A percentile compares a stretch with the other conserved stretches of the same genome.
Conservation (phyloP, 1,140 invertebrate species). For the Aphidius ervi region DNA sequence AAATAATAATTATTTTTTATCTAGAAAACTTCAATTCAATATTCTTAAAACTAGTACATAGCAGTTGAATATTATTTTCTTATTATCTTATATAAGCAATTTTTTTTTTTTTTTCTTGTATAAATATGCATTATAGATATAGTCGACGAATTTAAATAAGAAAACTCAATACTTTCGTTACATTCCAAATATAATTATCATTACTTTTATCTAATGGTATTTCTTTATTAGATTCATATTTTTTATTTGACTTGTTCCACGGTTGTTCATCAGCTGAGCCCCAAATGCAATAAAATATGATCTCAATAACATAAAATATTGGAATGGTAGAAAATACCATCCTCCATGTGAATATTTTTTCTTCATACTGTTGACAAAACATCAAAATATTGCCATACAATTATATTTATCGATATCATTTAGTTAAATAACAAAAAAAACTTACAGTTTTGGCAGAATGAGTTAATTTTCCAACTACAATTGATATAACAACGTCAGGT, state of each 20-base stretch:
- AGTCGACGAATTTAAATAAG: too few relatives aligned
- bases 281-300: constrained; percentile 72
- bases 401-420: not conserved
- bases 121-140: too few relatives aligned
- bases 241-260: constrained; percentile 64
- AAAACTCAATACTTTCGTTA: too few relatives aligned
- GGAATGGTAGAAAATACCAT: constrained; percentile 80
- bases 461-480: constrained; percentile 74
- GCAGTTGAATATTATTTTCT: too few relatives aligned
- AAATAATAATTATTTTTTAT: too few relatives aligned
- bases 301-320: constrained; percentile 69
- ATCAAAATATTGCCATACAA: not conserved
- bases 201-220: too few relatives aligned
- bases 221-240: constrained; percentile 23
- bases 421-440: too few relatives aligned
- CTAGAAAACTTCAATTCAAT: too few relatives aligned
- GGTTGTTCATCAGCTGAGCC: constrained; percentile 77
- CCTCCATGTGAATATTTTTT: constrained; percentile 63
- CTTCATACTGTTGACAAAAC: constrained; percentile 68
- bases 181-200: too few relatives aligned
- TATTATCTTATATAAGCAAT: too few relatives aligned
- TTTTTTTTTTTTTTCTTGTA: too few relatives aligned
- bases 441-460: constrained; percentile 61
- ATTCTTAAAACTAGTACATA: too few relatives aligned
- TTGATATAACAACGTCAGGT: constrained; percentile 81